Evolutionary conservation across 2,797 vertebrate genomes (phyloP), one percentile per base, ranked within the genome.

Genomic region (Sarcophilus harrisii): DNA sequence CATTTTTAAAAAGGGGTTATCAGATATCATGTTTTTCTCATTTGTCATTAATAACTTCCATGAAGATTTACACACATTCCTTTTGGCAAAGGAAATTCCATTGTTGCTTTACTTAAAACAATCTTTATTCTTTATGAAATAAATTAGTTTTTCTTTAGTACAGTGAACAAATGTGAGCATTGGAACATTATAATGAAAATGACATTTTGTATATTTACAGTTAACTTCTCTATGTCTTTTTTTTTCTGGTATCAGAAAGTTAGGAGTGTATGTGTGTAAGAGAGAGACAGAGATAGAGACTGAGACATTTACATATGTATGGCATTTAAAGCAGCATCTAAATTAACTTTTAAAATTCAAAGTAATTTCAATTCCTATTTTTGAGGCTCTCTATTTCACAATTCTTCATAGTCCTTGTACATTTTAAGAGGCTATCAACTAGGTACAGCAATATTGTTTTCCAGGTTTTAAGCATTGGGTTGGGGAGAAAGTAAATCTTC

Each of bases 191-290:
- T 58, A 94, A 95, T 92, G 92, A 59, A 57, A 92, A 89, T 91
- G n/a, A 54, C 6, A 14, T 52, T 28, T 62, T 62, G 1, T 92
- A 0, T 94, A 55, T 93, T 73, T 94, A 94, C 11, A 92, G 0
- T 92, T 93, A 60, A 54, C 38, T 58, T 93, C 59, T 54, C 6
- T 30, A 38, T 93, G 5, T 45, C 59, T 90, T 95, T 96, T 90
- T 94, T 96, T 90, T 60, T 32, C 3, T 73, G 90, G 52, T 54
- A 57, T 81, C 87, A 94, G n/a, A 90, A 95, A 89, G 95, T 89
- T 90, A 10, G n/a, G n/a, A 66, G n/a, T 57, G 57, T 57, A 13
- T 57, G 57, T 57, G 57, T 16, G 57, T 57, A 11, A 16, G 57
- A 55, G 54, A 55, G 54, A 11, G 54, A 55, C 9, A 55, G 54